These are phyloP conservation scores for Schmidtea mediterranea DNA, from an alignment of 1,140 invertebrate species.

Conservation along the genomic window DNA sequence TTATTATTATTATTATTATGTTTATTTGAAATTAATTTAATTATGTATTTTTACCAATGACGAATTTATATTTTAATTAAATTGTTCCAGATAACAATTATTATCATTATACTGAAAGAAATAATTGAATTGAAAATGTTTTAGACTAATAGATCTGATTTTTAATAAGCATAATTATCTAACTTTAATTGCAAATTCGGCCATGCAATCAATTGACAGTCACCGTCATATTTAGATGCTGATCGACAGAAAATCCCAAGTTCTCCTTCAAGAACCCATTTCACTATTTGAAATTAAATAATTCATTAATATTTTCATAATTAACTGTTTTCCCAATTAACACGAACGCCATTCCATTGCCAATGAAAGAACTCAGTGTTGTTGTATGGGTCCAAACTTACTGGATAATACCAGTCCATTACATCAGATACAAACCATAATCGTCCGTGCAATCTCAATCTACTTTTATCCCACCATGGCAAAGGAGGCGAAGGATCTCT, in stretches of 20 bases:
- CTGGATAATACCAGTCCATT: conserved; percentile 58
- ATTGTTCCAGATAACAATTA: too few relatives aligned
- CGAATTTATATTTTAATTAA: too few relatives aligned
- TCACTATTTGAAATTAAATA: neutral
- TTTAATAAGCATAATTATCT: neutral
- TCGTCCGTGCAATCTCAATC: conserved; percentile 64
- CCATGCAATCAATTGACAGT: neutral
- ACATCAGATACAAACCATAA: conserved; percentile 37
- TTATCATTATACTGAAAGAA: too few relatives aligned
- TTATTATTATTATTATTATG: too few relatives aligned
- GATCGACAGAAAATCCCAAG: neutral
- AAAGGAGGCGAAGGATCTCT: neutral
- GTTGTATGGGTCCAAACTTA: conserved; percentile 85
- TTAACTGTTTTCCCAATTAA: neutral
- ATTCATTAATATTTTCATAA: neutral
- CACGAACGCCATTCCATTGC: conserved; percentile 28
- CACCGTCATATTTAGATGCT: neutral
- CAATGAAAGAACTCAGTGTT: conserved; percentile 89
- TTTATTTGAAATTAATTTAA: too few relatives aligned
- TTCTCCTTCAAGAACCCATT: conserved; percentile 3
- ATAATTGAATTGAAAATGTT: too few relatives aligned
- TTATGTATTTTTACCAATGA: too few relatives aligned
- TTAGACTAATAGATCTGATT: too few relatives aligned
- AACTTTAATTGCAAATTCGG: conserved; percentile 1
- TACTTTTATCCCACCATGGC: conserved; percentile 69